A percentile compares a stretch with the other conserved stretches of the same genome.
Conservation (phyloP, 2,888 invertebrate species). For the Drosophila anceps region DNA sequence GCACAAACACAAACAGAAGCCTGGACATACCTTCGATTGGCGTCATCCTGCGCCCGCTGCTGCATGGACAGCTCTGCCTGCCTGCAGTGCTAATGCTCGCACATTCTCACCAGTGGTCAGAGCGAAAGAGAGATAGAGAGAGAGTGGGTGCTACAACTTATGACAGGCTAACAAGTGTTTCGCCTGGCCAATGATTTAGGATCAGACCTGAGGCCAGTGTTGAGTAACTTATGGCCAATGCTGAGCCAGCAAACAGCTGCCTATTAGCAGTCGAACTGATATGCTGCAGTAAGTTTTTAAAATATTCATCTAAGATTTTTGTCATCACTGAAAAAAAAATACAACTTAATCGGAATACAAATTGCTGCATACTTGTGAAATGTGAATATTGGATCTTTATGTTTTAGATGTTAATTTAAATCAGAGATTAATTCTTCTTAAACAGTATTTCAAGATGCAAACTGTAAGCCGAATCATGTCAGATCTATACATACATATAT, state of each 20-base stretch:
- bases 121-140: not conserved
- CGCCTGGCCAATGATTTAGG: constrained; percentile 52
- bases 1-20: constrained; percentile 1
- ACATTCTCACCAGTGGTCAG: constrained; percentile 48
- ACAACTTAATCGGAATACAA: no score
- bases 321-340: no score
- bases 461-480: no score
- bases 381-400: no score
- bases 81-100: constrained; percentile 74
- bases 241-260: constrained; percentile 43
- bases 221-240: constrained; percentile 38
- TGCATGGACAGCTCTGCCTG: constrained; percentile 62
- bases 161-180: constrained; percentile 61
- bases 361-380: no score
- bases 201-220: constrained; percentile 21
- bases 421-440: no score
- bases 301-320: not conserved
- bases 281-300: not conserved
- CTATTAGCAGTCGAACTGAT: constrained; percentile 35
- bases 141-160: constrained; percentile 25
- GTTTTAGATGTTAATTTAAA: not conserved
- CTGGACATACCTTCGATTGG: constrained; percentile 46
- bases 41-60: constrained; percentile 24
- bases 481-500: no score
- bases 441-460: no score